Evolutionary conservation across 2,888 invertebrate species (phyloP).

Genomic region (Patella depressa): DNA sequence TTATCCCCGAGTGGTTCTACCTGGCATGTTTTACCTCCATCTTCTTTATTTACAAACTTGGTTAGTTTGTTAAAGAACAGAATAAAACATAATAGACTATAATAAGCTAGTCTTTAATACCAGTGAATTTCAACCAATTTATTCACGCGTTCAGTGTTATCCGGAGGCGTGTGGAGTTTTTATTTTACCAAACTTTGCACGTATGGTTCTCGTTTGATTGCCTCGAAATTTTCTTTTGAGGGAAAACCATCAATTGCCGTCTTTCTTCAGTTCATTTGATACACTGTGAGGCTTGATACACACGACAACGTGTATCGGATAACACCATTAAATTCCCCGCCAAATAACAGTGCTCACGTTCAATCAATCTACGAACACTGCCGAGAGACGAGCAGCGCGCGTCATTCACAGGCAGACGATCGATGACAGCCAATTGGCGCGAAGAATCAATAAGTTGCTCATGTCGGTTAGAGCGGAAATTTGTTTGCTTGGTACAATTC

Average conservation of each 20-base stretch:
- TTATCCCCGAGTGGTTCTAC: no score
- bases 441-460: conserved; percentile 6
- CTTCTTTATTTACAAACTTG: no score
- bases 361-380: background rate
- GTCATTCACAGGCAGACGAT: background rate
- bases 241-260: background rate
- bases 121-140: background rate
- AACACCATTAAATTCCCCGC: conserved; percentile 10
- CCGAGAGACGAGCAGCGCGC: background rate
- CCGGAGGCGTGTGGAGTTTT: background rate
- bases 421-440: conserved; percentile 6
- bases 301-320: conserved; percentile 10
- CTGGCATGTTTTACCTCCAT: no score
- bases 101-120: background rate
- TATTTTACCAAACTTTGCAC: background rate
- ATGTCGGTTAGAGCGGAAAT: conserved; percentile 11
- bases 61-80: no score
- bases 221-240: conserved; percentile 11
- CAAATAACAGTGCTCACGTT: conserved; percentile 6
- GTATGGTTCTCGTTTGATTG: conserved; percentile 7
- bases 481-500: conserved; percentile 11
- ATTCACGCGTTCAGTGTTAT: background rate
- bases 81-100: no score
- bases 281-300: conserved; percentile 3
- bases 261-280: background rate